phyloP scores from a whole-genome alignment of 2,113 vertebrate genomes.

The Ginglymostoma cirratum region DNA sequence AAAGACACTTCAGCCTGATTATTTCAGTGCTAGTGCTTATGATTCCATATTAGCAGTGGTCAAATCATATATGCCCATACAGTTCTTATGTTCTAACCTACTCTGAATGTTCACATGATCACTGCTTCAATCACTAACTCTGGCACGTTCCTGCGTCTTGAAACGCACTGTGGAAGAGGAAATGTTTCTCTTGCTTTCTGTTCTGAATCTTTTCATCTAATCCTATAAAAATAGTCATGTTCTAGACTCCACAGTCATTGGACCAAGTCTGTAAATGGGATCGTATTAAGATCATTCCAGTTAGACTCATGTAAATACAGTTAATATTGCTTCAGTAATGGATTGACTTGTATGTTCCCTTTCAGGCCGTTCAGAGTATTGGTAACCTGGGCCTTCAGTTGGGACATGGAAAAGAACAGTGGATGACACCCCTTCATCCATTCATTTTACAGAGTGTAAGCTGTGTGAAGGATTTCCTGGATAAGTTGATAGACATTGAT shows the following conservation, averaged over 20 bases:
- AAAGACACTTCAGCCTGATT: neutral
- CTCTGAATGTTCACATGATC: neutral
- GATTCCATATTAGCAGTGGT: neutral
- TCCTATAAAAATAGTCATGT: neutral
- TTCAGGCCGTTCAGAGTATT: conserved; percentile 77
- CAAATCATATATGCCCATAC: neutral
- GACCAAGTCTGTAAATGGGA: neutral
- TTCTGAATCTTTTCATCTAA: neutral
- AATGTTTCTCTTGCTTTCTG: neutral
- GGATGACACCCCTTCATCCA: conserved; percentile 79
- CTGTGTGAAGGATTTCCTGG: conserved; percentile 72
- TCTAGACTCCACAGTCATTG: neutral
- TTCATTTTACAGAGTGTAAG: conserved; percentile 71
- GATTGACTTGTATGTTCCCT: neutral
- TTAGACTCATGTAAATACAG: neutral
- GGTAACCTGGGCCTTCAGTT: conserved; percentile 83
- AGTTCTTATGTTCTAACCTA: neutral
- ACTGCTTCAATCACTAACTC: neutral
- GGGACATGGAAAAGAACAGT: conserved; percentile 82
- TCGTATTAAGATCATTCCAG: neutral
- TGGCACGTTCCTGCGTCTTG: neutral
- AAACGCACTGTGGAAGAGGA: neutral
- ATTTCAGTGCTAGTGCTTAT: neutral
- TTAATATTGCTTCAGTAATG: no score
- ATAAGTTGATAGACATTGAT: conserved; percentile 70